phyloP scores from a whole-genome alignment of 1,140 invertebrate genomes.

The Drosophila gunungcola region DNA sequence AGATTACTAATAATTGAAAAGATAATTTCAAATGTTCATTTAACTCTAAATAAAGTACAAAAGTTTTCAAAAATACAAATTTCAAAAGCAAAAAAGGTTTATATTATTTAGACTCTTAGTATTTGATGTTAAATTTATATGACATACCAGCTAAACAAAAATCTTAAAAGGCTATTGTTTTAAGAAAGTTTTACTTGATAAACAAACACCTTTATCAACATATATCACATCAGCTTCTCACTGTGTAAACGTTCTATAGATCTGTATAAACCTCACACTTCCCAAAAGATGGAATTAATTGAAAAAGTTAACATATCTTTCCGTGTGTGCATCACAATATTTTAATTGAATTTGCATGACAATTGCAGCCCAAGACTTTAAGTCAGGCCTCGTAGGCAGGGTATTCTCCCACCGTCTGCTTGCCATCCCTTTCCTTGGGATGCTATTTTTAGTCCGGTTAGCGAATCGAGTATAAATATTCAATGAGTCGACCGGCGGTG shows the following conservation, averaged over 20 bases:
- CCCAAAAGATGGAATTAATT: constrained; percentile 12
- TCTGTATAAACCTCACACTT: not conserved
- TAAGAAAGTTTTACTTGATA: too few species aligned
- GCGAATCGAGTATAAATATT: constrained; percentile 67
- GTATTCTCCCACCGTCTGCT: constrained; percentile 16
- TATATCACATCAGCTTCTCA: not conserved
- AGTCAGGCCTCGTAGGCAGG: constrained; percentile 34
- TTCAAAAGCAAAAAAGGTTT: too few species aligned
- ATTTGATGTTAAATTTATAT: too few species aligned
- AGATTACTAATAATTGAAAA: too few species aligned
- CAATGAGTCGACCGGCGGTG: constrained; percentile 44
- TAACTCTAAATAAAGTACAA: too few species aligned
- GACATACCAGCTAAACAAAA: too few species aligned
- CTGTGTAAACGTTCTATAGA: not conserved
- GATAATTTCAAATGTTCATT: too few species aligned
- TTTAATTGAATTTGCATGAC: constrained; percentile 82
- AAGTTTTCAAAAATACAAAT: too few species aligned
- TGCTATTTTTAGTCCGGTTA: constrained; percentile 67
- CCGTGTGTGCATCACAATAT: constrained; percentile 44
- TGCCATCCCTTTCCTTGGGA: constrained; percentile 12
- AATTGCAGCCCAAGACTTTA: constrained; percentile 49
- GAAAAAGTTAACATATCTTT: constrained; percentile 7
- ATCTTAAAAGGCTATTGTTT: too few species aligned
- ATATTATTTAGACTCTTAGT: too few species aligned
- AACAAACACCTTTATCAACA: not conserved